A percentile compares a stretch with the other conserved stretches of the same genome.
Conservation (phyloP, 2,113 vertebrate genomes). For the Pristiophorus japonicus region DNA sequence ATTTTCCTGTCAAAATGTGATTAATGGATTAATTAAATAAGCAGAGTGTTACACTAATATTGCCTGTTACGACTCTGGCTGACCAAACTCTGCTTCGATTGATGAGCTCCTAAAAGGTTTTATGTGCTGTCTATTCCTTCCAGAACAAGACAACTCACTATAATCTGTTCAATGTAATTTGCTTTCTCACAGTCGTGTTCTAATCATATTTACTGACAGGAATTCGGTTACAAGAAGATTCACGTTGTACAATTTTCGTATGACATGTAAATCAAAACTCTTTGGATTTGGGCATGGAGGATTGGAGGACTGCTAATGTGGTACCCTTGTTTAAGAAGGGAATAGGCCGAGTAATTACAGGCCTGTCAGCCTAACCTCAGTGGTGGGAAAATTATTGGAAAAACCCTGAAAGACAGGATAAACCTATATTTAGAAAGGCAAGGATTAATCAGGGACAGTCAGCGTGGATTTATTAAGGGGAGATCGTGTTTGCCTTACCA, state of each 20-base stretch:
- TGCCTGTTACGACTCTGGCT: not conserved
- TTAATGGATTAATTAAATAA: not conserved
- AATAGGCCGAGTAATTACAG: no score
- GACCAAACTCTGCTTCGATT: not conserved
- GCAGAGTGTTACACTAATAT: not conserved
- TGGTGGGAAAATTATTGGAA: no score
- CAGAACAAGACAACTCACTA: conserved; percentile 13
- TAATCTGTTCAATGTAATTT: not conserved
- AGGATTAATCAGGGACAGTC: no score
- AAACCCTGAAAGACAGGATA: no score
- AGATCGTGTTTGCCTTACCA: no score
- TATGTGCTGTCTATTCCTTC: not conserved
- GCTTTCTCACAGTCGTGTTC: not conserved
- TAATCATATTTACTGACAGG: not conserved
- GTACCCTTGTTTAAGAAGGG: no score
- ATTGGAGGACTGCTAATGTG: no score
- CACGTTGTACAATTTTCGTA: not conserved
- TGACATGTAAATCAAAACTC: not conserved
- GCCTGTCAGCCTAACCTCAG: no score
- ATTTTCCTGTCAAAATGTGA: conserved; percentile 17
- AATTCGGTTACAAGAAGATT: not conserved
- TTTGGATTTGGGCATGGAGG: no score
- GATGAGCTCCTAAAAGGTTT: conserved; percentile 12
- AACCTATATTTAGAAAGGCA: no score
- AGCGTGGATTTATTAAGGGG: no score